Evolutionary conservation across 2,113 vertebrate genomes (phyloP).

Genomic region (Elgaria multicarinata): DNA sequence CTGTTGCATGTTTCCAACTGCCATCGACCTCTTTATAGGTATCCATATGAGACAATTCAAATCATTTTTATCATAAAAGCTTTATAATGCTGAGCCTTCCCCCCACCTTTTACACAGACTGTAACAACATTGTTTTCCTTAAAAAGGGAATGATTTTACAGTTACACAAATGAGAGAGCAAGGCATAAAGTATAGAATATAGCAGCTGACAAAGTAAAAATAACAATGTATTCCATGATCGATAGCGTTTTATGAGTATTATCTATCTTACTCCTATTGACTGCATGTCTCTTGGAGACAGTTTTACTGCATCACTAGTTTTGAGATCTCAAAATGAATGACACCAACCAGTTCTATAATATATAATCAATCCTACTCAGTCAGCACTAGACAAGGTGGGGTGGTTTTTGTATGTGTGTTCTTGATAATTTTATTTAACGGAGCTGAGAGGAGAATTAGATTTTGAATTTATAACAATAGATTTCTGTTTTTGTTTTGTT

Average conservation of each 20-base stretch:
- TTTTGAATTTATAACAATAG: not conserved
- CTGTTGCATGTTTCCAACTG: not conserved
- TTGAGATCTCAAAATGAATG: conserved; percentile 17
- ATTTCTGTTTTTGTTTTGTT: too few species aligned
- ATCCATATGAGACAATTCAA: not conserved
- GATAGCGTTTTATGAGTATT: not conserved
- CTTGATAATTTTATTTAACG: not conserved
- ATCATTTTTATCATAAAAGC: not conserved
- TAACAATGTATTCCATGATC: conserved; percentile 11
- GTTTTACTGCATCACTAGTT: conserved; percentile 12
- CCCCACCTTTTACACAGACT: not conserved
- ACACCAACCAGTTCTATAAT: conserved; percentile 7
- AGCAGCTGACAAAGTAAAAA: conserved; percentile 13
- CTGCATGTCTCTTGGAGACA: conserved; percentile 4
- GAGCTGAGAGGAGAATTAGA: not conserved
- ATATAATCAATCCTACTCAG: conserved; percentile 8
- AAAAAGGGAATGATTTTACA: conserved; percentile 11
- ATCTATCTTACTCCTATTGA: conserved; percentile 12
- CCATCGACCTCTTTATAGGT: not conserved
- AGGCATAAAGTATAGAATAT: not conserved
- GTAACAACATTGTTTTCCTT: not conserved
- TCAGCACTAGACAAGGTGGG: not conserved
- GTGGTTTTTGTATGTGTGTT: not conserved
- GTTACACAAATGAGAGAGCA: not conserved
- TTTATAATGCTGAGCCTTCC: not conserved